A percentile compares a stretch with the other conserved stretches of the same genome.
These are phyloP conservation scores for Drosophila differens DNA, from an alignment of 2,888 invertebrate species.

Conservation along the genomic window DNA sequence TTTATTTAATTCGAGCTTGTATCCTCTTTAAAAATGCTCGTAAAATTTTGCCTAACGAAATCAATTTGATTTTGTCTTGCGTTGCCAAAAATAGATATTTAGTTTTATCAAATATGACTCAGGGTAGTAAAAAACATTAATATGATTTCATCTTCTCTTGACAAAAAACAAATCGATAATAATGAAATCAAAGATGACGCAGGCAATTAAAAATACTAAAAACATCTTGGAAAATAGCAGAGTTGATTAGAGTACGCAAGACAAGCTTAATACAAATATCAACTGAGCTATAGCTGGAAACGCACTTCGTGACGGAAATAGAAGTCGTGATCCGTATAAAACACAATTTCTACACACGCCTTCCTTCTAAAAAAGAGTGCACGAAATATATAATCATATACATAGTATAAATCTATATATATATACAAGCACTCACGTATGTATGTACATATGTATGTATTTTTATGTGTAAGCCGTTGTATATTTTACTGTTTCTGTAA, in stretches of 20 bases:
- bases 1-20: not conserved
- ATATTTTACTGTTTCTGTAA: not conserved
- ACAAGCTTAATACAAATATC: not conserved
- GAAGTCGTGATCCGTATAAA: constrained; percentile 32
- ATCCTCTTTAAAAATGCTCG: not conserved
- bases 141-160: too few relatives aligned
- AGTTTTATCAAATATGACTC: not conserved
- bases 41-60: not conserved
- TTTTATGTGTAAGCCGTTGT: not conserved
- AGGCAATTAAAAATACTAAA: not conserved
- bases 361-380: not conserved
- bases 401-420: not conserved
- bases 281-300: not conserved
- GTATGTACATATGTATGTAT: not conserved
- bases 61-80: not conserved
- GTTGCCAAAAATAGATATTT: not conserved
- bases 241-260: not conserved
- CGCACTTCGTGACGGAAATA: constrained; percentile 1
- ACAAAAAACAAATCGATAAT: too few relatives aligned
- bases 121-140: not conserved
- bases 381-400: not conserved
- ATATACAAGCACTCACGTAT: too few relatives aligned
- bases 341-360: constrained; percentile 4
- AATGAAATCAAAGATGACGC: not conserved
- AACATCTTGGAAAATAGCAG: not conserved